These are phyloP conservation scores for Encarsia formosa DNA, from an alignment of 2,888 invertebrate genomes.

Conservation along the genomic window DNA sequence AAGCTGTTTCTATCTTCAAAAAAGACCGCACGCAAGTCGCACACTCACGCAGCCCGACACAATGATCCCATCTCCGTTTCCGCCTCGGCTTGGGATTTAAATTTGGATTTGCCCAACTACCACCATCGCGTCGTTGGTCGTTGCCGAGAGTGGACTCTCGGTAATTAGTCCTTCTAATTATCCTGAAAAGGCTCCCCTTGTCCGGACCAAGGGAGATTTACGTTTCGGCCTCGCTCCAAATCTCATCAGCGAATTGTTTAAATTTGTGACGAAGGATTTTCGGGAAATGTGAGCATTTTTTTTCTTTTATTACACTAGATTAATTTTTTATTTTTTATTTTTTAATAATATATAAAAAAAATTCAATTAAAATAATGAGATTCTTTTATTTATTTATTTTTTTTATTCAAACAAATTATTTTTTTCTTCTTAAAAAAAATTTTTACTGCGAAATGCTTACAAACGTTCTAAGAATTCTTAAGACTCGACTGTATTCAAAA, in stretches of 20 bases:
- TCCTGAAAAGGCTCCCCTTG: constrained; percentile 6
- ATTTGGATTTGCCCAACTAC: constrained; percentile 6
- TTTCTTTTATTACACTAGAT: too few species aligned
- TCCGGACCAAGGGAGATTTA: neutral
- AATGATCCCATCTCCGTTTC: neutral
- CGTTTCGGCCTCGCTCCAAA: neutral
- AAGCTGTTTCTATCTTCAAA: neutral
- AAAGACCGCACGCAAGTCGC: neutral
- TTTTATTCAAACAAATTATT: too few species aligned
- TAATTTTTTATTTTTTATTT: too few species aligned
- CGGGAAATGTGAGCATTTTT: too few species aligned
- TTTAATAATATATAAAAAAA: too few species aligned
- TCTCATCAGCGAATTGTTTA: constrained; percentile 19
- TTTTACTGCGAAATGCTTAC: too few species aligned
- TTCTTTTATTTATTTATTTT: too few species aligned
- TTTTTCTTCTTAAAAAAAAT: too few species aligned
- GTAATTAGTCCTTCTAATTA: constrained; percentile 25
- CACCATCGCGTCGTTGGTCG: neutral
- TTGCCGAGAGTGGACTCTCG: constrained; percentile 4
- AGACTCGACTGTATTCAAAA: too few species aligned
- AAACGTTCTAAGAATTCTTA: too few species aligned
- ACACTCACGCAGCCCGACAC: neutral
- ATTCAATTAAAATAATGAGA: too few species aligned
- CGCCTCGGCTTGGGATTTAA: constrained; percentile 9
- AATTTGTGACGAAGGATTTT: too few species aligned